A percentile compares a stretch with the other conserved stretches of the same genome.
These are phyloP conservation scores for Chionomys nivalis DNA, from an alignment of 2,113 vertebrate species.

Conservation along the genomic window DNA sequence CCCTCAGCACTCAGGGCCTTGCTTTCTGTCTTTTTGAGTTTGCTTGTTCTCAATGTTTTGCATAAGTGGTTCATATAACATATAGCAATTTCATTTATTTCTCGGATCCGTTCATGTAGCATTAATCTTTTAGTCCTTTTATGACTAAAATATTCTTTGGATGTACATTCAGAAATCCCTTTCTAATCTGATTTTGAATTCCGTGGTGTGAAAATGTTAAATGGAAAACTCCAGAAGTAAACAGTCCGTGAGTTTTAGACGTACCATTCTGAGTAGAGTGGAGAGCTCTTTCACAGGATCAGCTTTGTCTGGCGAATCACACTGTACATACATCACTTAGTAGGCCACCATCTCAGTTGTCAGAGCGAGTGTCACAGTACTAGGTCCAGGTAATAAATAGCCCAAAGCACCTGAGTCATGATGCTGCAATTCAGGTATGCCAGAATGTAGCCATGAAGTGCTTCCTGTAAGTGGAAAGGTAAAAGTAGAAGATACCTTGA, in stretches of 20 bases:
- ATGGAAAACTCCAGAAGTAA: background rate
- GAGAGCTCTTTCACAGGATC: background rate
- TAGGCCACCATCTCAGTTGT: no score
- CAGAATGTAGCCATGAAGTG: background rate
- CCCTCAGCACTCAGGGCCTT: background rate
- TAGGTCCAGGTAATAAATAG: no score
- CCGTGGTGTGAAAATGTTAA: background rate
- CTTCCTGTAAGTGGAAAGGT: background rate
- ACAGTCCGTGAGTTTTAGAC: background rate
- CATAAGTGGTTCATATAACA: background rate
- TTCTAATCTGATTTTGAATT: background rate
- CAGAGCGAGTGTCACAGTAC: background rate
- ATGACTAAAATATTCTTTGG: background rate
- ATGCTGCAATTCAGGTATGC: background rate
- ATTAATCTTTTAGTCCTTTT: background rate
- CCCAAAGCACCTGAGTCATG: background rate
- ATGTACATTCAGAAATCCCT: background rate
- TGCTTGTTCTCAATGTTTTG: background rate
- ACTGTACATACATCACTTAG: background rate
- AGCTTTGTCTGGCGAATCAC: no score
- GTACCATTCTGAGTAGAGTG: background rate
- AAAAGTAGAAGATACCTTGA: background rate
- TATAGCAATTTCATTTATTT: background rate
- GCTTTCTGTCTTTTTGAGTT: background rate
- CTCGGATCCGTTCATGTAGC: constrained; percentile 12